Evolutionary conservation across 2,797 vertebrate species (phyloP).

Genomic region (Eulemur rubriventer): DNA sequence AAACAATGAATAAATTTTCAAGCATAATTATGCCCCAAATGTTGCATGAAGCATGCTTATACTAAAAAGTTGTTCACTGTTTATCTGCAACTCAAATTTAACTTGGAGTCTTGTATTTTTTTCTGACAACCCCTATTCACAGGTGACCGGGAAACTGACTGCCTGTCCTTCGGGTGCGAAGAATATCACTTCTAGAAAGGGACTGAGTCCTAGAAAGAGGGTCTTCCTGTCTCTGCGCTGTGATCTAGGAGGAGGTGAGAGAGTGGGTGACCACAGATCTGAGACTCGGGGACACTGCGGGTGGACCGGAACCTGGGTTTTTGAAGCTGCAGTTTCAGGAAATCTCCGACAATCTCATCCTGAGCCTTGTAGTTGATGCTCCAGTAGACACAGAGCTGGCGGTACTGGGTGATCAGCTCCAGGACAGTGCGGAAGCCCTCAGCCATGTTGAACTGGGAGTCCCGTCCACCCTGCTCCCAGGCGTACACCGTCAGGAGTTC

Average conservation of each 20-base stretch:
- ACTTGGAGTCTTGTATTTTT: neutral
- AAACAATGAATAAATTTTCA: neutral
- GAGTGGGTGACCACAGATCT: neutral
- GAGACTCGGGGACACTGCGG: fast-evolving
- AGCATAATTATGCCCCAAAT: neutral
- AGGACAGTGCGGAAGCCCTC: conserved; percentile 76
- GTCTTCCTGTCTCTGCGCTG: neutral
- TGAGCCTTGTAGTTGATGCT: neutral
- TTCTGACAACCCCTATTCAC: neutral
- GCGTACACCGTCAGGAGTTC: conserved; percentile 73
- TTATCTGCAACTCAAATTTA: neutral
- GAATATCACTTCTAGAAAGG: neutral
- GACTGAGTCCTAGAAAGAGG: neutral
- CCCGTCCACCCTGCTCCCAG: conserved; percentile 62
- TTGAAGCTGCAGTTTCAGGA: conserved; percentile 46
- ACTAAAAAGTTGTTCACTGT: neutral
- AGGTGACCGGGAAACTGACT: neutral
- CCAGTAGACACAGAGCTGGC: conserved; percentile 72
- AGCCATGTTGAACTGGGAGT: conserved; percentile 45
- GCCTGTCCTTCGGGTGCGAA: no score
- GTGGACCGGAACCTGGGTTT: conserved; percentile 51
- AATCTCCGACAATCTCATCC: neutral
- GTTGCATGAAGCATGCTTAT: no score
- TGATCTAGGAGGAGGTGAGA: neutral
- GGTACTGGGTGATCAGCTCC: conserved; percentile 63